Evolutionary conservation across 2,888 invertebrate genomes (phyloP), one percentile per base, ranked within the genome.

Genomic region (Drosophila quinaria): DNA sequence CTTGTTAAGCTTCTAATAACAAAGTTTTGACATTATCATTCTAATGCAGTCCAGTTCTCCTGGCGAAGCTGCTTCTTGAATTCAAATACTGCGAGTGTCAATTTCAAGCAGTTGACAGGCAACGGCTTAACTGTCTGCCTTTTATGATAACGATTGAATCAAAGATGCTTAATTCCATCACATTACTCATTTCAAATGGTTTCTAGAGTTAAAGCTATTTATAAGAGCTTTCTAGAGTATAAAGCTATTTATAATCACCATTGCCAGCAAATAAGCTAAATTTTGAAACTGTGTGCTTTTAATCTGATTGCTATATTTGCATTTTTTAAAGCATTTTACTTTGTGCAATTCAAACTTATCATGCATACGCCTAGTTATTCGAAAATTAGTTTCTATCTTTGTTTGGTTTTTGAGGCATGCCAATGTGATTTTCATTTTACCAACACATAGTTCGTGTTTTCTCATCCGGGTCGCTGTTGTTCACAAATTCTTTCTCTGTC

Each of bases 401-500:
- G 6, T 19, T 19, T 19, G 19, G 35, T 55, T 55, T 13, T 47
- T 72, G 74, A 69, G 73, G 84, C 78, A 72, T 70, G 62, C 72
- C 67, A 71, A 67, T 82, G 87, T 62, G 85, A 85, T 75, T 74
- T 84, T 52, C 67, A 56, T 69, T 70, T 50, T 71, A 68, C 55
- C 65, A 61, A 64, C 60, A 65, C 59, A 78, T 68, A 68, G 60
- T 74, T 66, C 39, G 37, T 41, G 35, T 61, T 50, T n/a, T 35
- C 56, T 56, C 50, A 15, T 10, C 25, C 41, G 31, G 37, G 37
- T 44, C 5, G 41, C 8, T 19, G n/a, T 25, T 37, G 39, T 41
- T 31, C n/a, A 25, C 46, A 44, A 55, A 22, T 11, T 19, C 46
- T 9, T 9, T 8, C 11, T 29, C 25, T 17, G 3, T 10, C 2